Base-by-base conservation (phyloP, 2,797 vertebrate genomes). In the Hippocampus kuda region DNA sequence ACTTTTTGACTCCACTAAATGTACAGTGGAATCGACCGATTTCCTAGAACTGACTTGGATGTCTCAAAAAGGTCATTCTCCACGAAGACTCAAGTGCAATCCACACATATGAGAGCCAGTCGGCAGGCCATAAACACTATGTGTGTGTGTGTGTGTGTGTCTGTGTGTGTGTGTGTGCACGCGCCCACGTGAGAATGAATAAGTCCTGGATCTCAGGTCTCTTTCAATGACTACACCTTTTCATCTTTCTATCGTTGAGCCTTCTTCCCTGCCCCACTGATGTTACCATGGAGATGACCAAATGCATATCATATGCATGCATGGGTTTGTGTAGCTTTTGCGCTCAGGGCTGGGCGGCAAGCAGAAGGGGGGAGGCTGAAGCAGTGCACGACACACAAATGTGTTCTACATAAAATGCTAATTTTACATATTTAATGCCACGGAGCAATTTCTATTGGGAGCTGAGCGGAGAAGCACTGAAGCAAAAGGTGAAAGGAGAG, bases 261-360 rank as follows among this genome's bases (percentile, higher is more conserved):
- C 81, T 77, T 77, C 76, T 69, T 70, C 72, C 67, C 70, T 76
- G 79, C 65, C 80, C 74, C 79, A 78, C 24, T 79, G 11, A 68
- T 68, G 91, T 93, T 93, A 87, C 89, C 91, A 92, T 92, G 92
- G 92, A 88, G 91, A 92, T 90, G 92, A 91, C 92, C 91, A 92
- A 92, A 92, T 92, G 91, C 91, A 91, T 88, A 86, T 93, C 87
- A 88, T 90, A 93, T 80, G 92, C 93, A 92, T 94, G 93, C 92
- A 88, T 94, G 92, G 83, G 78, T 90, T 85, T 87, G 85, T 85
- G 84, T 90, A 78, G 79, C 79, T 84, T 80, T 80, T 82, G 83
- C 12, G 86, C 88, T 87, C 77, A 75, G 81, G 86, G 85, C 84
- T 77, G 80, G 79, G 79, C 75, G 34, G 83, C 72, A 72, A 80